Conservation (phyloP, 2,888 invertebrate species). For the Drosophila nr. perissopoda region DNA sequence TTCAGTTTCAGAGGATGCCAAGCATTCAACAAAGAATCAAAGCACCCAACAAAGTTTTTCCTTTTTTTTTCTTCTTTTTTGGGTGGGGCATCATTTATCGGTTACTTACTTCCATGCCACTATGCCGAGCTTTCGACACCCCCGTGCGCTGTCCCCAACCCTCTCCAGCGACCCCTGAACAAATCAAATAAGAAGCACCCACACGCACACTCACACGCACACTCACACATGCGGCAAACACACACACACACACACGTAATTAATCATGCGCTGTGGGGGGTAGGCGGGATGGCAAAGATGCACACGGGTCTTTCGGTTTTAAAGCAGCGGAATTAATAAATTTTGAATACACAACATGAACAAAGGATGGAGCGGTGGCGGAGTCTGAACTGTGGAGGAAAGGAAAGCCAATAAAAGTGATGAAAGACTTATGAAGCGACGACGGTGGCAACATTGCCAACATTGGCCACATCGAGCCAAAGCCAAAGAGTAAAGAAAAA, state of each 20-base stretch:
- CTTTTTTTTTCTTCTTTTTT: constrained; percentile 2
- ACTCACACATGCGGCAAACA: neutral
- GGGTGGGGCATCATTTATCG: constrained; percentile 46
- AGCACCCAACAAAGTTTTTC: constrained; percentile 1
- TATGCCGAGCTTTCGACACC: neutral
- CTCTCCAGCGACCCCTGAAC: neutral
- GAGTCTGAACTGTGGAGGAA: neutral
- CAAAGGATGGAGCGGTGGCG: neutral
- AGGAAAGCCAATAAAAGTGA: constrained; percentile 72
- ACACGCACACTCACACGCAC: neutral
- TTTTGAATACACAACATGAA: constrained; percentile 59
- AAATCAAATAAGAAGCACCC: neutral
- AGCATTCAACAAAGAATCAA: constrained; percentile 4
- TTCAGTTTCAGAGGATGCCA: constrained; percentile 3
- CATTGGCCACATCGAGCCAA: constrained; percentile 29
- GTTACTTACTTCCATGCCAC: constrained; percentile 30
- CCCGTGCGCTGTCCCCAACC: neutral
- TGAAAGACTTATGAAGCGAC: constrained; percentile 69
- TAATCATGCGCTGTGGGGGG: constrained; percentile 59
- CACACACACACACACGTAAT: constrained; percentile 46
- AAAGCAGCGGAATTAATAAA: constrained; percentile 72
- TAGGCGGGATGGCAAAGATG: neutral
- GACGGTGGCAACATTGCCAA: constrained; percentile 35
- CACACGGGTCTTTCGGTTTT: constrained; percentile 61
- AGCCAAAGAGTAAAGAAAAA: constrained; percentile 15